phyloP scores from a whole-genome alignment of 2,888 invertebrate species.

The Sabellastarte sp. region DNA sequence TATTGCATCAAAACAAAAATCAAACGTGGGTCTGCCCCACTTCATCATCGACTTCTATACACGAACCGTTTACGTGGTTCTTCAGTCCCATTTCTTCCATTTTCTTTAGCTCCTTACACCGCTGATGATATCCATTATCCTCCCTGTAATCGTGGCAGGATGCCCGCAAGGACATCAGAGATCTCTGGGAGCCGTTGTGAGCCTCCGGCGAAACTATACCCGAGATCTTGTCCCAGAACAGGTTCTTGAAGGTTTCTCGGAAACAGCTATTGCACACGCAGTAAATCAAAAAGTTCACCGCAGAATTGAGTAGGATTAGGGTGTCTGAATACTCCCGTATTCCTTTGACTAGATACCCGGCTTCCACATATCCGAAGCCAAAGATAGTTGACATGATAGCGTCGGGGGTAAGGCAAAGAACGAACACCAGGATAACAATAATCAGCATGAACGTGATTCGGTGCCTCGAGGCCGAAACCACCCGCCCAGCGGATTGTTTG shows the following conservation, averaged over 20 bases:
- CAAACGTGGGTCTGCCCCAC: too few relatives aligned
- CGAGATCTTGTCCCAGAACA: too few relatives aligned
- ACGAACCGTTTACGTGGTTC: too few relatives aligned
- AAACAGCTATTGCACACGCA: constrained; percentile 31
- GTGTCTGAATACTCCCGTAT: constrained; percentile 34
- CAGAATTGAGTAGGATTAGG: constrained; percentile 32
- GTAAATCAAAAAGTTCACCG: constrained; percentile 36
- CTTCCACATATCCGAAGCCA: constrained; percentile 33
- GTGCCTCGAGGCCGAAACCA: constrained; percentile 8
- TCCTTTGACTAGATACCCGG: constrained; percentile 27
- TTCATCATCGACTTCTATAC: too few relatives aligned
- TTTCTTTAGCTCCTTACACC: too few relatives aligned
- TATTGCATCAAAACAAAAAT: too few relatives aligned
- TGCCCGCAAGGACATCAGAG: too few relatives aligned
- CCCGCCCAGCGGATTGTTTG: constrained; percentile 28
- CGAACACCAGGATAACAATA: constrained; percentile 29
- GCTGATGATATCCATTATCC: too few relatives aligned
- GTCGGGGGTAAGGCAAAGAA: constrained; percentile 32
- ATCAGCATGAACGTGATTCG: constrained; percentile 35
- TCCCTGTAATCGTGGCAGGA: too few relatives aligned
- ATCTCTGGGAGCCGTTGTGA: too few relatives aligned
- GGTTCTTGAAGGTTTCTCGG: constrained; percentile 22
- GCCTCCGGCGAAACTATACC: too few relatives aligned
- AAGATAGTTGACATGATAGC: constrained; percentile 33
- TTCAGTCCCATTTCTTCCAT: too few relatives aligned